phyloP scores from a whole-genome alignment of 2,888 invertebrate genomes.

The Luffia ferchaultella region DNA sequence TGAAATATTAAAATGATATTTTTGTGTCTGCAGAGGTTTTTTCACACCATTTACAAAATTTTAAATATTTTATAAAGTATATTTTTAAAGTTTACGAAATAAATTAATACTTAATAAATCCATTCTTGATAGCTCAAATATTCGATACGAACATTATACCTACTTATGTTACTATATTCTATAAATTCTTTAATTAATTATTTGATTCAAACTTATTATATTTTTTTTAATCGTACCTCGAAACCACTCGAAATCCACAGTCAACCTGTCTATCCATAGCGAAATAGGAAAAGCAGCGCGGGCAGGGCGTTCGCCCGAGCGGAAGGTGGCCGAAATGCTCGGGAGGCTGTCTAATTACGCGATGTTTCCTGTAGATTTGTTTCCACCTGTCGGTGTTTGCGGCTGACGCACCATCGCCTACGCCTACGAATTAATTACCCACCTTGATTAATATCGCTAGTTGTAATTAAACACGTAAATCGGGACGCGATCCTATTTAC shows the following conservation, averaged over 20 bases:
- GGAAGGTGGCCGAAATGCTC: neutral
- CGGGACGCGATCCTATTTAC: neutral
- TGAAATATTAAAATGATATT: neutral
- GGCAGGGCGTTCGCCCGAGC: neutral
- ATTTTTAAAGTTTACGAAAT: neutral
- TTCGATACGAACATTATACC: neutral
- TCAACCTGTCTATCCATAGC: neutral
- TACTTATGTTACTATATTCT: neutral
- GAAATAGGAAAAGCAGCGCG: neutral
- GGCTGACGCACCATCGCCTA: neutral
- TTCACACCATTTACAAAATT: neutral
- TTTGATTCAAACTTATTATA: neutral
- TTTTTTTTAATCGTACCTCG: neutral
- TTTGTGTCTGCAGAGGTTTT: neutral
- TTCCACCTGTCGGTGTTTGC: neutral
- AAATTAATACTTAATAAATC: no score
- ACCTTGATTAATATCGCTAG: slow-evolving; percentile 1
- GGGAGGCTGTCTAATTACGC: slow-evolving; percentile 1
- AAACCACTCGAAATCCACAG: neutral
- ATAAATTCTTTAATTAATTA: neutral
- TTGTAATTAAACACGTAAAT: neutral
- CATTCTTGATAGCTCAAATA: neutral
- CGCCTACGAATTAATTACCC: neutral
- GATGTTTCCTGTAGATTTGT: slow-evolving; percentile 2
- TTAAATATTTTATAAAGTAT: neutral